Evolutionary conservation across 2,113 vertebrate species (phyloP).

Genomic region (Hippocampus comes): DNA sequence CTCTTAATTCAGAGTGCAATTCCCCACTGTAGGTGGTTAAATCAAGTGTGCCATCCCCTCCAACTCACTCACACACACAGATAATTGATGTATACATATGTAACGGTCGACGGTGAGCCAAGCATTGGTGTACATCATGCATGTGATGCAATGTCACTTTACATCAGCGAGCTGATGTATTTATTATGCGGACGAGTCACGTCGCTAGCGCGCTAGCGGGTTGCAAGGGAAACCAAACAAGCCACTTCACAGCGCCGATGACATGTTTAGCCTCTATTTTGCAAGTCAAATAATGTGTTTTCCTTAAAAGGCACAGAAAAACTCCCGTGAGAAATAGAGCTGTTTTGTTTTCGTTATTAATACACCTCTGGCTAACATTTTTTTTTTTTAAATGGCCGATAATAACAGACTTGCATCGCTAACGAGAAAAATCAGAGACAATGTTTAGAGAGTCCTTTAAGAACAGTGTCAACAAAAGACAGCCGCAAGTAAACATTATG

Average conservation of each 20-base stretch:
- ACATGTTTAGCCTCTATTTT: neutral
- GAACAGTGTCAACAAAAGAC: neutral
- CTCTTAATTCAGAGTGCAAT: slow-evolving; percentile 47
- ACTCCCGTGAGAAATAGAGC: neutral
- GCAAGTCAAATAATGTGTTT: neutral
- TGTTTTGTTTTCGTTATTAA: slow-evolving; percentile 1
- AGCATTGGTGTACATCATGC: slow-evolving; percentile 5
- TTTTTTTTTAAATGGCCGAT: neutral
- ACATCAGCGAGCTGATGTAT: neutral
- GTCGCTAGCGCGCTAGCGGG: neutral
- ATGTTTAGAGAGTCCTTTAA: neutral
- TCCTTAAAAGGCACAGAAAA: neutral
- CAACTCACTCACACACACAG: neutral
- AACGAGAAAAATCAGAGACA: neutral
- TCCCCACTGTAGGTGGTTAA: slow-evolving; percentile 40
- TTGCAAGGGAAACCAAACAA: neutral
- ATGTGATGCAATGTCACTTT: slow-evolving; percentile 9
- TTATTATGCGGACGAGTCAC: neutral
- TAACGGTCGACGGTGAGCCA: slow-evolving; percentile 13
- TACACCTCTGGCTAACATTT: neutral
- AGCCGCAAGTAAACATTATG: neutral
- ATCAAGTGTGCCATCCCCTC: slow-evolving; percentile 27
- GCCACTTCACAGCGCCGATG: neutral
- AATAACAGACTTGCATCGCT: neutral
- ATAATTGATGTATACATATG: slow-evolving; percentile 16